Evolutionary conservation across 2,113 vertebrate genomes (phyloP).

Genomic region (Pangasianodon hypophthalmus): DNA sequence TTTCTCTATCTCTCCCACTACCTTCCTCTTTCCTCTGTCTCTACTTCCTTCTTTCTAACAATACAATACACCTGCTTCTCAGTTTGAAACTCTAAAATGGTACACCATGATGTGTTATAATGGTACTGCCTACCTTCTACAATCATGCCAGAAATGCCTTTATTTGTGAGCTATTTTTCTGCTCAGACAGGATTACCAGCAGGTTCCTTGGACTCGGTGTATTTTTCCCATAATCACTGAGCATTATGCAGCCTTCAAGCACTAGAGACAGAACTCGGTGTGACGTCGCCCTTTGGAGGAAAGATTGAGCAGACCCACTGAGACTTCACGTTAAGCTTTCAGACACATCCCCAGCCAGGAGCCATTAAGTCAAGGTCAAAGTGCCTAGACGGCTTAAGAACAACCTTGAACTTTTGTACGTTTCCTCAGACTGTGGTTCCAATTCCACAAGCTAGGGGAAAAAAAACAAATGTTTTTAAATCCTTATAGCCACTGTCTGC

Average conservation of each 20-base stretch:
- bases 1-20: background rate
- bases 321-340: conserved; percentile 13
- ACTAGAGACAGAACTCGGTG: background rate
- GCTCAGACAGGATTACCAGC: conserved; percentile 9
- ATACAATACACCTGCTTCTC: conserved; percentile 32
- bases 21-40: background rate
- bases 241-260: conserved; percentile 1
- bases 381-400: background rate
- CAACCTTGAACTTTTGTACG: background rate
- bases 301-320: background rate
- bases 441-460: background rate
- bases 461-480: conserved; percentile 22
- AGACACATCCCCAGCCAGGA: background rate
- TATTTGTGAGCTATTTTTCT: conserved; percentile 23
- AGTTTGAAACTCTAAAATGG: conserved; percentile 29
- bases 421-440: conserved; percentile 12
- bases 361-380: conserved; percentile 11
- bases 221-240: conserved; percentile 3
- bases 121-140: conserved; percentile 37
- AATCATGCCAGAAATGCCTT: conserved; percentile 34
- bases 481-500: conserved; percentile 19
- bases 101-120: conserved; percentile 39
- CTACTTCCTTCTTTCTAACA: background rate
- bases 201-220: conserved; percentile 1
- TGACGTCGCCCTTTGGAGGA: background rate